Conservation (phyloP, 1,140 invertebrate species). For the Helicoverpa zea region DNA sequence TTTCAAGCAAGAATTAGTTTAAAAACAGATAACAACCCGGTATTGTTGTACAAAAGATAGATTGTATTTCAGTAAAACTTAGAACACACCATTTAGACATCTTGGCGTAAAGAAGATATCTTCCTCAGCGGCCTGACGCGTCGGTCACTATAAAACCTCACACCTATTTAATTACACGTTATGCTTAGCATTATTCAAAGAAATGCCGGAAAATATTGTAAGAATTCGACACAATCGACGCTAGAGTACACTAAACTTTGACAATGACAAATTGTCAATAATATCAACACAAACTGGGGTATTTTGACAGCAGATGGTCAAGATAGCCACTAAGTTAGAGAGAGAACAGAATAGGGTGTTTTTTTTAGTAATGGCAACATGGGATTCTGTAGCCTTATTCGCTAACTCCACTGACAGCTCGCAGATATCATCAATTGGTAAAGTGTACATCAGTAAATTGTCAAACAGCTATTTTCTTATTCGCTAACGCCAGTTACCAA, state of each 20-base stretch:
- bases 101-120: constrained; percentile 48
- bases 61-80: constrained; percentile 19
- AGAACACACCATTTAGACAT: constrained; percentile 81
- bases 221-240: constrained; percentile 42
- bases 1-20: constrained; percentile 21
- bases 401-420: too few relatives aligned
- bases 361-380: not conserved
- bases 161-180: not conserved
- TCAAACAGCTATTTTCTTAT: too few relatives aligned
- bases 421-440: too few relatives aligned
- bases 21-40: constrained; percentile 6
- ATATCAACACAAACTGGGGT: not conserved
- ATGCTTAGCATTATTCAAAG: constrained; percentile 17
- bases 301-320: constrained; percentile 8
- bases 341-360: not conserved
- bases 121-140: not conserved
- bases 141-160: not conserved
- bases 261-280: constrained; percentile 33
- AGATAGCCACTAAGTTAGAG: not conserved
- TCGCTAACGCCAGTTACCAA: too few relatives aligned
- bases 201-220: constrained; percentile 31
- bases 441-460: too few relatives aligned
- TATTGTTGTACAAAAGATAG: not conserved
- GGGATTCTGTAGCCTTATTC: too few relatives aligned
- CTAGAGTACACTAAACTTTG: constrained; percentile 38